Evolutionary conservation across 2,797 vertebrate genomes (phyloP), one percentile per base, ranked within the genome.

Genomic region (Artibeus lituratus): DNA sequence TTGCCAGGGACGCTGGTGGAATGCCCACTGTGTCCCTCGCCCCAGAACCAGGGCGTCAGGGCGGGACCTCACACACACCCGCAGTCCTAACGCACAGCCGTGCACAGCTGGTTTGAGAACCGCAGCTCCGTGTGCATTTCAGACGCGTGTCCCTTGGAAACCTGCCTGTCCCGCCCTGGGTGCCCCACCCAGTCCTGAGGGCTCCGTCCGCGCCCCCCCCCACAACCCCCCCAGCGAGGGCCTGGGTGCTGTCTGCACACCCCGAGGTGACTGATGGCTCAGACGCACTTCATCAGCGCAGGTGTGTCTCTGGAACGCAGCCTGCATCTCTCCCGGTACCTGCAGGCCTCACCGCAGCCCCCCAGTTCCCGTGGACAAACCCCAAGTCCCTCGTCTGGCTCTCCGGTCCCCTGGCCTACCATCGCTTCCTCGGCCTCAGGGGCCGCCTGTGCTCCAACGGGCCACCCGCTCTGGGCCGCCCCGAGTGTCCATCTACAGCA

Each of bases 241-340:
- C 53, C 32, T 4, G 0, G 29, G 49, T 18, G 24, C 78, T 59
- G 42, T 42, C 73, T 29, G 3, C 10, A 55, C 35, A 37, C 35
- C 53, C 42, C 37, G 35, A 53, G 18, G 15, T 29, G 53, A 80
- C 32, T 11, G 16, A 29, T 29, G 53, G 57, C 29, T 59, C 11
- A 55, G 85, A 77, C n/a, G 57, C 32, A 53, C 44, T 35, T 83
- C 76, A 74, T 90, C 35, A 10, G 44, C 83, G 84, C 96, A 96
- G 96, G 80, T 94, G 57, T 47, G 10, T 80, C 82, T 95, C 72
- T 62, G 72, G 88, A 62, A 29, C 26, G 42, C 80, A 85, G 1
- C 78, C 29, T 15, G 83, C 47, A 51, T n/a, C 44, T 49, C 65
- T 4, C 73, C 55, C 21, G 1, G 26, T 74, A 55, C 84, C 87